A percentile compares a stretch with the other conserved stretches of the same genome.
These are phyloP conservation scores for Fissipunctia ypsillon DNA, from an alignment of 2,888 invertebrate genomes.

Conservation along the genomic window DNA sequence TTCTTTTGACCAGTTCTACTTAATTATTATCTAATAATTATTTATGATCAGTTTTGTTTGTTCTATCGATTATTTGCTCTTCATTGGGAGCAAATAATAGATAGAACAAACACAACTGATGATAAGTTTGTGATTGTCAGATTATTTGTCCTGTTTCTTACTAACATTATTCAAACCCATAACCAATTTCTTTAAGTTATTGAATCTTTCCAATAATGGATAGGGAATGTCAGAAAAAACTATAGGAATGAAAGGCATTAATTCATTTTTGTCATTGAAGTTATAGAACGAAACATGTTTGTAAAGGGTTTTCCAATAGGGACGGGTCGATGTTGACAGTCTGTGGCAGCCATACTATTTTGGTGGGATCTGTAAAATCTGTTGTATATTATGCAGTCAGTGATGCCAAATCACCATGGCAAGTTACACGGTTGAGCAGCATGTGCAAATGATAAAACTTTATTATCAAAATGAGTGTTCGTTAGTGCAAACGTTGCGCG, in stretches of 20 bases:
- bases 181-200: neutral
- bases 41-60: slow-evolving; percentile 5
- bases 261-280: slow-evolving; percentile 30
- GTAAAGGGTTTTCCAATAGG: too few species aligned
- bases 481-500: too few species aligned
- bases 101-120: too few species aligned
- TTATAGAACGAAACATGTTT: slow-evolving; percentile 1
- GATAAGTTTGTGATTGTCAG: neutral
- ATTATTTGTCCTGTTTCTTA: neutral
- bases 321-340: too few species aligned
- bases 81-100: too few species aligned
- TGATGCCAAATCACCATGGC: too few species aligned
- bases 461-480: too few species aligned
- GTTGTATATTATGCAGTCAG: too few species aligned
- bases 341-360: too few species aligned
- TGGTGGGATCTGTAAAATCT: too few species aligned
- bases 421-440: too few species aligned
- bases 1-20: slow-evolving; percentile 17
- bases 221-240: slow-evolving; percentile 10
- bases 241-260: neutral
- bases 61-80: slow-evolving; percentile 4
- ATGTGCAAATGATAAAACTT: too few species aligned
- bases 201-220: neutral
- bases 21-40: slow-evolving; percentile 1
- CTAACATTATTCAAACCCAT: neutral